Conservation (phyloP, 92 coral and sea anemone genomes). For the Scolanthus callimorphus region DNA sequence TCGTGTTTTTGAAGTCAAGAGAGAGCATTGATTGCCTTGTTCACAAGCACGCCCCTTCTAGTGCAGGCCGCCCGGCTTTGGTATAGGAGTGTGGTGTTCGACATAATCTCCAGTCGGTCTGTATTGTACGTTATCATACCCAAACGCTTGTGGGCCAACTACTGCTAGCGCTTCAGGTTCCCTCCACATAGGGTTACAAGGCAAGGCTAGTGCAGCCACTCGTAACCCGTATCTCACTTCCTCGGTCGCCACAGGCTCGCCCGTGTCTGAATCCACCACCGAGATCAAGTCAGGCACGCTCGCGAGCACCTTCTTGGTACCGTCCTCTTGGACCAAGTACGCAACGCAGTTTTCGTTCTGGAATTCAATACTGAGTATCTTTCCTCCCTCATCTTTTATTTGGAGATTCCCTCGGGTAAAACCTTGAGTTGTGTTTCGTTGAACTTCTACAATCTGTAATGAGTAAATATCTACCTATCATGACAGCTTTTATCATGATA, state of each 20-base stretch:
- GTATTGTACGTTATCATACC: slow-evolving; percentile 56
- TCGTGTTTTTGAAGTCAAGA: too few species aligned
- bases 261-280: slow-evolving; percentile 80
- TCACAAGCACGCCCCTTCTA: too few species aligned
- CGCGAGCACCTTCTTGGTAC: slow-evolving; percentile 55
- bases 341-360: slow-evolving; percentile 92
- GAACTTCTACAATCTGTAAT: slow-evolving; percentile 77
- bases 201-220: slow-evolving; percentile 81
- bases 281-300: slow-evolving; percentile 91
- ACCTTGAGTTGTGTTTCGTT: slow-evolving; percentile 67
- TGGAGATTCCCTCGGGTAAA: slow-evolving; percentile 65
- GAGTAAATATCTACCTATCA: too few species aligned
- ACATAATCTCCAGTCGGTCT: slow-evolving; percentile 54
- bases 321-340: slow-evolving; percentile 44
- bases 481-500: not conserved
- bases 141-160: slow-evolving; percentile 88
- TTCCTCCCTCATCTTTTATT: slow-evolving; percentile 47
- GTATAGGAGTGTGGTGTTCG: too few species aligned
- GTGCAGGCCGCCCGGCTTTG: too few species aligned
- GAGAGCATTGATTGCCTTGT: too few species aligned
- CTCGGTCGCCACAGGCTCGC: slow-evolving; percentile 88
- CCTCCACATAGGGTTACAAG: slow-evolving; percentile 61
- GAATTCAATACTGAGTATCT: slow-evolving; percentile 53
- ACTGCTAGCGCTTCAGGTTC: slow-evolving; percentile 56
- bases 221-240: slow-evolving; percentile 89